A percentile compares a stretch with the other conserved stretches of the same genome.
These are phyloP conservation scores for Protobothrops flavoviridis DNA, from an alignment of 2,113 vertebrate genomes.

Conservation along the genomic window DNA sequence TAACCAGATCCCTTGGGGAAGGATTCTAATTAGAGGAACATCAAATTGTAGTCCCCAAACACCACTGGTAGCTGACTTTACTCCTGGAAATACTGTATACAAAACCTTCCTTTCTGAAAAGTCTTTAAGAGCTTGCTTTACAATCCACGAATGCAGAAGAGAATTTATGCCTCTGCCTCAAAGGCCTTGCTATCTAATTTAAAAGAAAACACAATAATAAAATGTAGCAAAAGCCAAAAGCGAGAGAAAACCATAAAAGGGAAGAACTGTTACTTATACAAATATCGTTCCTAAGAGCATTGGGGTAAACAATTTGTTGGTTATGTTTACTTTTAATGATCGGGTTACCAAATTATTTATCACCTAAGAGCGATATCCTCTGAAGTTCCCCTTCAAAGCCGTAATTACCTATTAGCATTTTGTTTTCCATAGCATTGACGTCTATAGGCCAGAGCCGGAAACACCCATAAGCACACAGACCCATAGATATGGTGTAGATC, in stretches of 20 bases:
- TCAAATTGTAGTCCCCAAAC: background rate
- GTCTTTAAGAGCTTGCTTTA: slow-evolving; percentile 7
- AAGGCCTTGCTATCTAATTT: background rate
- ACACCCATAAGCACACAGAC: background rate
- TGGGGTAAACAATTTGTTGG: background rate
- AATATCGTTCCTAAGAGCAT: background rate
- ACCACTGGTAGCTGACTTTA: background rate
- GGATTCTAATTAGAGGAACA: slow-evolving; percentile 9
- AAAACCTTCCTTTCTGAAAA: background rate
- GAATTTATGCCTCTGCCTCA: background rate
- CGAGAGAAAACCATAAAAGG: background rate
- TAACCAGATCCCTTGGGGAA: slow-evolving; percentile 5
- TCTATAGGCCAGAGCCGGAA: background rate
- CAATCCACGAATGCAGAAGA: background rate
- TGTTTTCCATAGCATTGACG: background rate
- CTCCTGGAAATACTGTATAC: background rate
- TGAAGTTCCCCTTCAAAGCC: background rate
- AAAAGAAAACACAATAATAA: background rate
- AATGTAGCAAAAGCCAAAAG: background rate
- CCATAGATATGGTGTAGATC: background rate
- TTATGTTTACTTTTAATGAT: background rate
- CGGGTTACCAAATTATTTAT: background rate
- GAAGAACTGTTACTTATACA: background rate
- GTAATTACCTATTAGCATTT: background rate
- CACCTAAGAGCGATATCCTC: background rate